These are phyloP conservation scores for Podocnemis expansa DNA, from an alignment of 2,113 vertebrate species.

Conservation along the genomic window DNA sequence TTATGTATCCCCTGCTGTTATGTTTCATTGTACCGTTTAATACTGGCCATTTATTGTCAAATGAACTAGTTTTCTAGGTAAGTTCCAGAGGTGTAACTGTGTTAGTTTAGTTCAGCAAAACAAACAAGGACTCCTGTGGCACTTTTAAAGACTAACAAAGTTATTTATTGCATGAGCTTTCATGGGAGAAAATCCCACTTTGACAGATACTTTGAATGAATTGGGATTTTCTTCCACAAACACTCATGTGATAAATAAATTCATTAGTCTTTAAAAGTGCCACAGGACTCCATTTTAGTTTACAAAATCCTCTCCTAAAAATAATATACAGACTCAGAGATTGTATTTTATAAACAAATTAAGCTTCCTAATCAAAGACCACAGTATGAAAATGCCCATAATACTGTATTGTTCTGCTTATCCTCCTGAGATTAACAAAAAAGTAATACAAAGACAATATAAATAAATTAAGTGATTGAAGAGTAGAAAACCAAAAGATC, in stretches of 20 bases:
- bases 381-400: background rate
- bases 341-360: background rate
- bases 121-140: no score
- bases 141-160: no score
- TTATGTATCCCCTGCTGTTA: background rate
- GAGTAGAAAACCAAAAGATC: background rate
- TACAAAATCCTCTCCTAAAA: background rate
- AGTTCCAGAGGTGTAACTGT: no score
- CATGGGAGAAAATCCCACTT: no score
- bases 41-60: background rate
- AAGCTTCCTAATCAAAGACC: background rate
- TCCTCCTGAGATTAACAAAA: background rate
- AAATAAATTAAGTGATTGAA: background rate
- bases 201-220: no score
- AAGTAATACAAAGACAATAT: background rate
- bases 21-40: background rate
- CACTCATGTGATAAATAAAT: no score
- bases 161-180: no score
- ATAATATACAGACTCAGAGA: background rate
- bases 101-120: no score
- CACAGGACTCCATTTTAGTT: no score
- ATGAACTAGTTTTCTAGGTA: background rate
- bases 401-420: background rate
- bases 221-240: no score
- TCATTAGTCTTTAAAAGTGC: no score